These are phyloP conservation scores for Neotragus moschatus DNA, from an alignment of 2,113 vertebrate species.

Conservation along the genomic window DNA sequence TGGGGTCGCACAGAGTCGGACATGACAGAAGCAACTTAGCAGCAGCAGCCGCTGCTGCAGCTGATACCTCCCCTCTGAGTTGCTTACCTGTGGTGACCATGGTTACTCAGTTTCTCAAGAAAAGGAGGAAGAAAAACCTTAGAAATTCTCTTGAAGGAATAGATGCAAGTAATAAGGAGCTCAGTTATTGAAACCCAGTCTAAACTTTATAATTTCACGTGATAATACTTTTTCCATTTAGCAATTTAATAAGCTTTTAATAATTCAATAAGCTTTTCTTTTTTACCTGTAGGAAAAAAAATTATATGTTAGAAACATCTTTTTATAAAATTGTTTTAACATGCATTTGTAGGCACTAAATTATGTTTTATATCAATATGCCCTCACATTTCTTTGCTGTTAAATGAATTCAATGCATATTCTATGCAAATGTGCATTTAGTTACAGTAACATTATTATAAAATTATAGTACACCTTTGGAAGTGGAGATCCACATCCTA, in stretches of 20 bases:
- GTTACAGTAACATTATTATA: not conserved
- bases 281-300: not conserved
- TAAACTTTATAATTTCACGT: not conserved
- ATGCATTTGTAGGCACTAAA: not conserved
- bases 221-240: conserved; percentile 7
- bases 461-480: not conserved
- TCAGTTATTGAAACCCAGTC: conserved; percentile 16
- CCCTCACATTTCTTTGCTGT: not conserved
- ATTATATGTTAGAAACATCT: not conserved
- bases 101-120: not conserved
- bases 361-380: not conserved
- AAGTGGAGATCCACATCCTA: not conserved
- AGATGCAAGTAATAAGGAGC: not conserved
- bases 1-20: no score
- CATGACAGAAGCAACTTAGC: no score
- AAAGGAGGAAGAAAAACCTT: not conserved
- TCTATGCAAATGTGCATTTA: not conserved
- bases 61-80: not conserved
- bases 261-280: not conserved
- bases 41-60: no score
- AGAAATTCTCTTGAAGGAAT: conserved; percentile 18
- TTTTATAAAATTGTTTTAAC: not conserved
- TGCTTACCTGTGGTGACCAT: not conserved
- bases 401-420: conserved; percentile 3
- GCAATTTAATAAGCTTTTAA: not conserved